Base-by-base conservation (phyloP, 2,888 invertebrate species). In the Serripes groenlandicus region DNA sequence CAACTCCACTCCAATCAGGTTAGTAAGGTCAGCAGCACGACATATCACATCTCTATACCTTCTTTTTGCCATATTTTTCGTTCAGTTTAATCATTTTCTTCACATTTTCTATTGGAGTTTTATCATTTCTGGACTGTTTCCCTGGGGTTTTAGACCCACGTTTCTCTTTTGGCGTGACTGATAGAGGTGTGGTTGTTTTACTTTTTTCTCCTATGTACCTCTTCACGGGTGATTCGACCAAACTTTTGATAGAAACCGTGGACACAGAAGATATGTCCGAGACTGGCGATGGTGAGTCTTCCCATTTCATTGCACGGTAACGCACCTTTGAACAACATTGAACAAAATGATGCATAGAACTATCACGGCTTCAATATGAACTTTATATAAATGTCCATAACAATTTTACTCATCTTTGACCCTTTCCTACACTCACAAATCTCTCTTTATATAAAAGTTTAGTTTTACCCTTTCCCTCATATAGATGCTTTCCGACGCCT, bases 161-260 rank as follows among this genome's bases (percentile, higher is more conserved):
- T 56, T 56, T 56, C 2, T 35, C 35, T 42, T 66, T 66, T 23
- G 70, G 32, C 3, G 70, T 60, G 21, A 58, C 34, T 15, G 62
- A 60, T 54, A 68, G 74, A 11, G 84, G 81, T 56, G 68, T 77
- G 0, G 37, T 75, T 11, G 81, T 75, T 75, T 77, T 84, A 26
- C 71, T 78, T n/a, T 66, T 66, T 15, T 79, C 79, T 15, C 70
- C 71, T 4, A 83, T 83, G 62, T 83, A 83, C 37, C 70, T 58
- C 75, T 84, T 84, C 21, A 81, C 81, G 1, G 84, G 84, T 28
- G 84, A 81, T 75, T 84, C 84, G 28, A 84, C 66, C 34, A 83
- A 72, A 52, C 75, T 78, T 60, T 78, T 64, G 34, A 82, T 30
- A 34, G 80, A 80, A 7, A 80, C 73, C 18, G 82, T 71, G 23